These are phyloP conservation scores for Protobothrops mucrosquamatus DNA, from an alignment of 2,113 vertebrate genomes.

Conservation along the genomic window DNA sequence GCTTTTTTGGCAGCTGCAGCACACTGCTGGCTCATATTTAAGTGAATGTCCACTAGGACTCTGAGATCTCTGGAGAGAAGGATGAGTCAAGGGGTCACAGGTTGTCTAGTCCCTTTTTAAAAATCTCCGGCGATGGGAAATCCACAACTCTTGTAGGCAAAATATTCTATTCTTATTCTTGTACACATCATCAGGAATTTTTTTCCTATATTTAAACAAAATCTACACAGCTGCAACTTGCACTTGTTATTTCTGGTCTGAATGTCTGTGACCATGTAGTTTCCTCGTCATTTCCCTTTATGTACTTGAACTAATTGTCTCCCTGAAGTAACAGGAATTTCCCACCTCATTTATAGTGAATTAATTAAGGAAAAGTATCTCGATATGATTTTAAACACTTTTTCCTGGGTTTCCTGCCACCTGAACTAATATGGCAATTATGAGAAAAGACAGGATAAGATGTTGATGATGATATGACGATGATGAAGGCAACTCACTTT, in stretches of 20 bases:
- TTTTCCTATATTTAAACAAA: background rate
- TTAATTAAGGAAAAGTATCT: background rate
- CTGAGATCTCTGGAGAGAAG: background rate
- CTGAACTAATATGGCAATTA: background rate
- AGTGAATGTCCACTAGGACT: too few species aligned
- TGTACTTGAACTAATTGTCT: background rate
- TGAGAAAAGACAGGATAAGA: background rate
- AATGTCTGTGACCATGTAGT: background rate
- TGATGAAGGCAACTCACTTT: background rate
- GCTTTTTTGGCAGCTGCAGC: too few species aligned
- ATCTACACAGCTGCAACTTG: background rate
- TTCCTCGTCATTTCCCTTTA: background rate
- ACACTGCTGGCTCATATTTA: too few species aligned
- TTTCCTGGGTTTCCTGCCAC: background rate
- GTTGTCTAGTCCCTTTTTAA: background rate
- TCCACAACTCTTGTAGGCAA: background rate
- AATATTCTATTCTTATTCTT: background rate
- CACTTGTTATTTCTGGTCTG: background rate
- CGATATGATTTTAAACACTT: background rate
- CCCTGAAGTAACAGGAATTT: background rate
- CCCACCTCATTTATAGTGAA: background rate
- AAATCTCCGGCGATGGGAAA: background rate
- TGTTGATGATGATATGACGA: background rate
- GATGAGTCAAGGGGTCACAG: background rate
- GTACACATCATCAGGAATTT: background rate